A percentile compares a stretch with the other conserved stretches of the same genome.
Evolutionary conservation across 2,888 invertebrate species (phyloP).

Genomic region (Zonitis immaculata): DNA sequence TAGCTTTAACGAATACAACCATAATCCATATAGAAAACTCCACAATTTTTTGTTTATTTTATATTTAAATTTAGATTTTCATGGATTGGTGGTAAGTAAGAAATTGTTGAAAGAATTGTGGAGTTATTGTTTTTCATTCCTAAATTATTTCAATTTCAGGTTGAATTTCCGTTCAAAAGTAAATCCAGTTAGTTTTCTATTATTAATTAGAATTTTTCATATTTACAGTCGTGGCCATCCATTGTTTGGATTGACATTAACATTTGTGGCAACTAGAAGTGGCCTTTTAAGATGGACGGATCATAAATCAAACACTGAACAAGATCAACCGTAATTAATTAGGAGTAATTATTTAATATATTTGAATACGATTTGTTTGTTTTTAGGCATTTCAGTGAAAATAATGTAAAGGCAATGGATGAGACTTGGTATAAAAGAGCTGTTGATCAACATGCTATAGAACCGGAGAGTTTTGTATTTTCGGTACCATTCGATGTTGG

Average conservation of each 20-base stretch:
- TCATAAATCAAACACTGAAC: constrained; percentile 47
- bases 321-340: constrained; percentile 66
- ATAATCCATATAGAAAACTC: too few species aligned
- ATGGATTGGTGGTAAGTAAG: not conserved
- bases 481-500: constrained; percentile 75
- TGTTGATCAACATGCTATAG: constrained; percentile 81
- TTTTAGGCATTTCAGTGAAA: constrained; percentile 73
- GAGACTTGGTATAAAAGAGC: constrained; percentile 88
- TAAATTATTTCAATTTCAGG: not conserved
- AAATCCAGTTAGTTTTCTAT: constrained; percentile 2
- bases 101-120: not conserved
- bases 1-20: too few species aligned
- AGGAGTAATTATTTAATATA: too few species aligned
- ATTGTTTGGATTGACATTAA: constrained; percentile 77
- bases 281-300: constrained; percentile 86
- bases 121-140: not conserved
- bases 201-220: constrained; percentile 22
- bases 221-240: constrained; percentile 81
- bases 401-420: constrained; percentile 76
- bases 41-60: too few species aligned
- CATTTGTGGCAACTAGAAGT: constrained; percentile 87
- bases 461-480: constrained; percentile 87
- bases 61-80: too few species aligned
- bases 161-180: not conserved
- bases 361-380: too few species aligned